Evolutionary conservation across 2,113 vertebrate species (phyloP), one percentile per base, ranked within the genome.

Genomic region (Phalacrocorax pelagicus): DNA sequence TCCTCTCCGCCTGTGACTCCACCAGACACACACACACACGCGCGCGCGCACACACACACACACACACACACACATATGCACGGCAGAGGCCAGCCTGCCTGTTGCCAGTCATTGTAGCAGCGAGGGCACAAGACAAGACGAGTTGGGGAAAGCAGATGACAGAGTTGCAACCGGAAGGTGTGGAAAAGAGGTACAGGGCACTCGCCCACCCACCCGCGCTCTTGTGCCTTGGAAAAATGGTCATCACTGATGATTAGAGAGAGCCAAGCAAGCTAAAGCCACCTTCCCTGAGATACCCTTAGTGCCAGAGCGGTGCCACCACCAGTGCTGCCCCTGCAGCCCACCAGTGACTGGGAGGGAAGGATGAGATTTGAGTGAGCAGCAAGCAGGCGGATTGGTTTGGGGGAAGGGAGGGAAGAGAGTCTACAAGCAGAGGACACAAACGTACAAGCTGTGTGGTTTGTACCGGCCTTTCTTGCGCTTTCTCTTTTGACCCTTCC

Each of bases 401-500:
- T 92, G 82, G 95, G 96, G 94, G 95, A 32, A 59, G 94, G 95
- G 86, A 97, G 86, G 95, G 94, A 96, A 96, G 65, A 66, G 88
- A 96, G 62, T 94, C 94, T 97, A 97, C 85, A 95, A 98, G 98
- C 98, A 97, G 97, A 97, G 97, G 97, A 98, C 98, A 98, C 99
- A 99, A 99, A 99, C 99, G 97, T 99, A 99, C 99, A 98, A 98
- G 98, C 99, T 99, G 96, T 95, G 98, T 98, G 97, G 98, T 98
- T 99, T 99, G 98, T 99, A 99, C 95, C 98, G 98, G 98, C 98
- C 99, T 99, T 99, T 99, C 99, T 99, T 99, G 99, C 98, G 98
- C 98, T 99, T 99, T 99, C 99, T 98, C 98, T 99, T 99, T 99
- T 98, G 99, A 98, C 99, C 99, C 99, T 99, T 99, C 91, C 98